Percentiles rank a stretch among this genome's conserved stretches.
phyloP scores from a whole-genome alignment of 2,888 invertebrate species.

The Hemaris fuciformis region DNA sequence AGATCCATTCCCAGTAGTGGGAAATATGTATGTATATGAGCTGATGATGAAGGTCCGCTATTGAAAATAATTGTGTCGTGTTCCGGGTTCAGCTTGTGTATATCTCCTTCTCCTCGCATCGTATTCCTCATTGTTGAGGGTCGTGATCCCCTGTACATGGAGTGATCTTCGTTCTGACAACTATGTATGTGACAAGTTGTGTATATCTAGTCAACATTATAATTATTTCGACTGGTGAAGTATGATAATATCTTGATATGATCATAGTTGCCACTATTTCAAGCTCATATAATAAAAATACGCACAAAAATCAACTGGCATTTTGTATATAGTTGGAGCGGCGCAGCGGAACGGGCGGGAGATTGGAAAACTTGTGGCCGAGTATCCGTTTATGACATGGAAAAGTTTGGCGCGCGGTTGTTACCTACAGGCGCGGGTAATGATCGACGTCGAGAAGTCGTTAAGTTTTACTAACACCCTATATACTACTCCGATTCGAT shows the following conservation, averaged over 20 bases:
- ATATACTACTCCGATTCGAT: not conserved
- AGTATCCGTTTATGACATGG: slow-evolving; percentile 48
- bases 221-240: no score
- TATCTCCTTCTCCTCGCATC: no score
- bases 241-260: not conserved
- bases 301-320: not conserved
- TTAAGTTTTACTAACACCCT: slow-evolving; percentile 17
- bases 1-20: no score
- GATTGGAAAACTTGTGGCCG: slow-evolving; percentile 57
- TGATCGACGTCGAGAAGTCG: slow-evolving; percentile 31
- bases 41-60: no score
- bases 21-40: no score
- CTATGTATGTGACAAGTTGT: no score
- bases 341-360: slow-evolving; percentile 39
- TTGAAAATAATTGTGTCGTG: no score
- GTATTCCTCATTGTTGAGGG: no score
- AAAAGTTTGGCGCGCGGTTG: slow-evolving; percentile 39
- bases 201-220: no score
- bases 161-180: no score
- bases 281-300: not conserved
- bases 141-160: no score
- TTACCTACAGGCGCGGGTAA: slow-evolving; percentile 41
- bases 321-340: not conserved
- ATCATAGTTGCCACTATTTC: not conserved
- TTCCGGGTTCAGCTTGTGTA: no score